A percentile compares a stretch with the other conserved stretches of the same genome.
Evolutionary conservation across 2,113 vertebrate genomes (phyloP).

Genomic region (Dryoscopus gambensis): DNA sequence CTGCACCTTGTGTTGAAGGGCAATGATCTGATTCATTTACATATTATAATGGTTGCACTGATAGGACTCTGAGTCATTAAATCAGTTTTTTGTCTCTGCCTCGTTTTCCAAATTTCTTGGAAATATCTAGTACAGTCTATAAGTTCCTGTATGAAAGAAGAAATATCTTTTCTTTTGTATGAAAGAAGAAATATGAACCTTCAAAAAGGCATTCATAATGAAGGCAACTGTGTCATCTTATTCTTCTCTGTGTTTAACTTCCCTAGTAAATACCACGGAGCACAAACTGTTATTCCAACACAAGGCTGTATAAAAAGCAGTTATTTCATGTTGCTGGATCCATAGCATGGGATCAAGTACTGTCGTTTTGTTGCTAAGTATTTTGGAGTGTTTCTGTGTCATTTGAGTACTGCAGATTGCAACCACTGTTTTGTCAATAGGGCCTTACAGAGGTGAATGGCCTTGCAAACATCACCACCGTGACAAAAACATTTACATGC

Average conservation of each 20-base stretch:
- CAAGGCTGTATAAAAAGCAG: neutral
- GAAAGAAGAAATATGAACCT: neutral
- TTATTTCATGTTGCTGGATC: neutral
- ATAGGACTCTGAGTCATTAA: neutral
- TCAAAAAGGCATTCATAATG: neutral
- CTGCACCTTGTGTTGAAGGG: neutral
- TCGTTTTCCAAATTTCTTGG: neutral
- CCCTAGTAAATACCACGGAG: neutral
- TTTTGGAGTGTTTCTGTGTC: neutral
- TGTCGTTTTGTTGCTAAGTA: neutral
- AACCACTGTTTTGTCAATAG: neutral
- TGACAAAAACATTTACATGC: neutral
- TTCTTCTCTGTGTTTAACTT: neutral
- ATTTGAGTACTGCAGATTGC: neutral
- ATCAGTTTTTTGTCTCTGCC: neutral
- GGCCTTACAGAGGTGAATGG: neutral
- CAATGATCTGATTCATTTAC: neutral
- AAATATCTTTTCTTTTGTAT: neutral
- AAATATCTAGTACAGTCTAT: neutral
- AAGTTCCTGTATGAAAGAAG: neutral
- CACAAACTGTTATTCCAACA: neutral
- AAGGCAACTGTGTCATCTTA: neutral
- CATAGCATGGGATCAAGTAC: neutral
- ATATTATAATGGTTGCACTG: neutral
- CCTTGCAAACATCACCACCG: neutral